These are phyloP conservation scores for Hedychridium roseum DNA, from an alignment of 2,888 invertebrate genomes.

Conservation along the genomic window DNA sequence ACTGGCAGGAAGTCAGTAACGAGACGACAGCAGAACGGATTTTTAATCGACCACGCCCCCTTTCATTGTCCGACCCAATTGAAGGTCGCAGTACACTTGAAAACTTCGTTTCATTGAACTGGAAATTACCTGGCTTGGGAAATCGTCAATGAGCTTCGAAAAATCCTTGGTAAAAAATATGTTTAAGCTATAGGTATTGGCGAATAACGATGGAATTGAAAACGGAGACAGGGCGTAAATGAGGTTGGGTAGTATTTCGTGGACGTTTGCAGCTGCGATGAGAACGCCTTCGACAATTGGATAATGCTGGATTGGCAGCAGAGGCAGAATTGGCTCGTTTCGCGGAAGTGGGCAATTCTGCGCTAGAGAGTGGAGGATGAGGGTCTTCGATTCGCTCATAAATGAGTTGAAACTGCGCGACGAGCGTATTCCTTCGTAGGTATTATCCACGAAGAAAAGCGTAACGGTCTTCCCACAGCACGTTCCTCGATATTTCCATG, in stretches of 20 bases:
- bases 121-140: slow-evolving; percentile 4
- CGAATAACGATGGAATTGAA: too few relatives aligned
- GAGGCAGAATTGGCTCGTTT: slow-evolving; percentile 38
- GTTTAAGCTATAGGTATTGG: too few relatives aligned
- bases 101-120: slow-evolving; percentile 16
- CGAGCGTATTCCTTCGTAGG: slow-evolving; percentile 4
- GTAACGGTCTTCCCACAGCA: slow-evolving; percentile 43
- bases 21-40: slow-evolving; percentile 32
- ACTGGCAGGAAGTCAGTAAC: slow-evolving; percentile 30
- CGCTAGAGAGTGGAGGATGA: slow-evolving; percentile 7
- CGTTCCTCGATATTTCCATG: slow-evolving; percentile 44
- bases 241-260: slow-evolving; percentile 23
- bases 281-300: slow-evolving; percentile 27
- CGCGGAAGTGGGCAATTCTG: slow-evolving; percentile 33
- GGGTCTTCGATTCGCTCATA: slow-evolving; percentile 28
- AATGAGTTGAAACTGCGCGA: slow-evolving; percentile 24
- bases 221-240: slow-evolving; percentile 10
- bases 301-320: slow-evolving; percentile 32
- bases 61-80: slow-evolving; percentile 20
- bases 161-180: too few relatives aligned
- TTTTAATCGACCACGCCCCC: slow-evolving; percentile 31
- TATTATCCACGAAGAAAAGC: neutral
- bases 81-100: slow-evolving; percentile 10
- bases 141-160: neutral
- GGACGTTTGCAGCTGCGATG: slow-evolving; percentile 6